Conservation (phyloP, 1,140 invertebrate species). For the Hypothenemus hampei region DNA sequence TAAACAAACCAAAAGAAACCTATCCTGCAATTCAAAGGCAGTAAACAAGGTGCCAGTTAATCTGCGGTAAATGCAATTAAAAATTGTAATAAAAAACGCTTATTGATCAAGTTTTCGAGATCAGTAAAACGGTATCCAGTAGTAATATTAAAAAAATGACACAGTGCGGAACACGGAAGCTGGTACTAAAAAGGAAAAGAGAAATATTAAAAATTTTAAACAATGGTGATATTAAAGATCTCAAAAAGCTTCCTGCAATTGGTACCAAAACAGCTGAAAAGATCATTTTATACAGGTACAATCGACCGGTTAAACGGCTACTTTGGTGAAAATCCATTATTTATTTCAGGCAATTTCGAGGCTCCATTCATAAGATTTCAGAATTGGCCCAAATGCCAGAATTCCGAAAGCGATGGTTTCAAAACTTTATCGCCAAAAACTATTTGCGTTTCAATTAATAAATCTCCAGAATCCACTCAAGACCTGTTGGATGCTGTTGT, state of each 20-base stretch:
- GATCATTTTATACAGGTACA: constrained; percentile 18
- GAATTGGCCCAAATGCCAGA: constrained; percentile 14
- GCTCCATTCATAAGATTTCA: constrained; percentile 7
- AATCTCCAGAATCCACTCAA: background rate
- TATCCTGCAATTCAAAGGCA: background rate
- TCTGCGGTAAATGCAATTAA: too few relatives aligned
- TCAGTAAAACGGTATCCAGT: too few relatives aligned
- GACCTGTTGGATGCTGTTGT: background rate
- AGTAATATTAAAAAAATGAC: too few relatives aligned
- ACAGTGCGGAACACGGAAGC: background rate
- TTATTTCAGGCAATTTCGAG: constrained; percentile 11
- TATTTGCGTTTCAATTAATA: background rate
- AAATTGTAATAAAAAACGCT: too few relatives aligned
- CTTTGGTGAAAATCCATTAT: background rate
- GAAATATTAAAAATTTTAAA: constrained; percentile 16
- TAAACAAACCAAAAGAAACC: too few relatives aligned
- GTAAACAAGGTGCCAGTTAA: too few relatives aligned
- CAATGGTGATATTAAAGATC: constrained; percentile 15
- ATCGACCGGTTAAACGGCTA: background rate
- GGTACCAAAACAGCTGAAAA: constrained; percentile 20
- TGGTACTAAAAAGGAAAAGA: constrained; percentile 5
- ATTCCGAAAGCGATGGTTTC: constrained; percentile 10
- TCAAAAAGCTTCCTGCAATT: constrained; percentile 12
- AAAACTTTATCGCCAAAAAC: constrained; percentile 12
- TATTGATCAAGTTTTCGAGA: too few relatives aligned